phyloP scores from a whole-genome alignment of 2,113 vertebrate genomes.

The Sinocyclocheilus rhinocerous region DNA sequence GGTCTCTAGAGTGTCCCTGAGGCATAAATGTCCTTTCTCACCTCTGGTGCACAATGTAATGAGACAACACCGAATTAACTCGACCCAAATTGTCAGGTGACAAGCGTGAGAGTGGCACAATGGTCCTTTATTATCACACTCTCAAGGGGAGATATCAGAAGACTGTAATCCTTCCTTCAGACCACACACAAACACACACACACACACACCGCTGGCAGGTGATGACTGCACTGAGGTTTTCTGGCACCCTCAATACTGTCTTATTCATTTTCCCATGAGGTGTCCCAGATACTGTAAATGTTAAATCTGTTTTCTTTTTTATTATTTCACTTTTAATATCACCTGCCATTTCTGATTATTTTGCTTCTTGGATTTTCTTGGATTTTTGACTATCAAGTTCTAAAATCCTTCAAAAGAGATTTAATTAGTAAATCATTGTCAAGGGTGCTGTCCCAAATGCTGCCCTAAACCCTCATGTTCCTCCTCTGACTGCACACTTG shows the following conservation, averaged over 20 bases:
- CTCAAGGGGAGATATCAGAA: constrained; percentile 5
- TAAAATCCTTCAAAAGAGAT: constrained; percentile 30
- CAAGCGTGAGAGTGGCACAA: constrained; percentile 42
- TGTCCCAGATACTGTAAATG: background rate
- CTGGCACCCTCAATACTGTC: background rate
- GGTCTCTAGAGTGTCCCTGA: constrained; percentile 48
- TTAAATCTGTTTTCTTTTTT: background rate
- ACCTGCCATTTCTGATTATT: background rate
- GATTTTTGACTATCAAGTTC: constrained; percentile 33
- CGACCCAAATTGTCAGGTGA: constrained; percentile 66
- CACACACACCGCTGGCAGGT: background rate
- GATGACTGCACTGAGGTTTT: constrained; percentile 6
- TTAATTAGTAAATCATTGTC: constrained; percentile 20
- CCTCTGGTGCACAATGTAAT: constrained; percentile 65
- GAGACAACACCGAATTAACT: constrained; percentile 72
- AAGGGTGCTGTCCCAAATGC: constrained; percentile 29
- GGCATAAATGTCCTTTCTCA: constrained; percentile 52
- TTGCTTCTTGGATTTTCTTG: constrained; percentile 16
- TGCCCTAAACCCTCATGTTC: background rate
- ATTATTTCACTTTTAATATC: constrained; percentile 1
- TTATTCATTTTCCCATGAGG: background rate
- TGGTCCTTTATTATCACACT: constrained; percentile 29
- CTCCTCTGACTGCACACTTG: constrained; percentile 1
- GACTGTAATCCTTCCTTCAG: constrained; percentile 48
- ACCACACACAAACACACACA: constrained; percentile 34